These are phyloP conservation scores for Pangasius krempfi DNA, from an alignment of 2,797 vertebrate genomes.

Conservation along the genomic window DNA sequence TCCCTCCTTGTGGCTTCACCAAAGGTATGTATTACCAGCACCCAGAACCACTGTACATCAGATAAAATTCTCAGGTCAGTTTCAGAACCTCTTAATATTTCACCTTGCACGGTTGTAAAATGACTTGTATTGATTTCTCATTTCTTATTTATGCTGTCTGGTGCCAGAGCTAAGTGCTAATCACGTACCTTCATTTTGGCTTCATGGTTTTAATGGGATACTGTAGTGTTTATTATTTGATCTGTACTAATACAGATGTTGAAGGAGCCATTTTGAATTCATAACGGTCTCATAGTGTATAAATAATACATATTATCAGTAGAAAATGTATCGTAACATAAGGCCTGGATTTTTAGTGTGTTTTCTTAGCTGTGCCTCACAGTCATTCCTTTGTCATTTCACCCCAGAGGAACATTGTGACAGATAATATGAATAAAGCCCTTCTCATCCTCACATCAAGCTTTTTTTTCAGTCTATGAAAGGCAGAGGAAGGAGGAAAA, in stretches of 20 bases:
- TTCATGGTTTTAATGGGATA: slow-evolving; percentile 23
- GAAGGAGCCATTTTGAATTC: background rate
- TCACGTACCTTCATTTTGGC: slow-evolving; percentile 65
- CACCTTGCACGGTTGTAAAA: slow-evolving; percentile 70
- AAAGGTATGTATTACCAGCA: slow-evolving; percentile 72
- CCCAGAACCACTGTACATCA: slow-evolving; percentile 60
- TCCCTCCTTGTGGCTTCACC: slow-evolving; percentile 62
- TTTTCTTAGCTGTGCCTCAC: slow-evolving; percentile 1
- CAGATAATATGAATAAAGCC: slow-evolving; percentile 40
- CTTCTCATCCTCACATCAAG: slow-evolving; percentile 32
- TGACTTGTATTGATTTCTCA: slow-evolving; percentile 79
- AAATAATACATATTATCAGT: slow-evolving; percentile 9
- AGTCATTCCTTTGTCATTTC: slow-evolving; percentile 20
- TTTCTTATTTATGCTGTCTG: slow-evolving; percentile 77
- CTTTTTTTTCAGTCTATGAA: slow-evolving; percentile 34
- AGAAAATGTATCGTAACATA: background rate
- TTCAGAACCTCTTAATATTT: slow-evolving; percentile 80
- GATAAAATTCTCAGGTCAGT: slow-evolving; percentile 70
- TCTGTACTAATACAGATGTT: slow-evolving; percentile 10
- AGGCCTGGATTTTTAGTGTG: background rate
- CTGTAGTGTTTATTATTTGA: slow-evolving; percentile 20
- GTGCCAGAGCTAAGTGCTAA: slow-evolving; percentile 73
- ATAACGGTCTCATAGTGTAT: background rate
- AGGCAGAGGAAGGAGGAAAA: slow-evolving; percentile 33
- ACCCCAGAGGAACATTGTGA: slow-evolving; percentile 44